Evolutionary conservation across 2,797 vertebrate species (phyloP).

Genomic region (Hydrolagus colliei): DNA sequence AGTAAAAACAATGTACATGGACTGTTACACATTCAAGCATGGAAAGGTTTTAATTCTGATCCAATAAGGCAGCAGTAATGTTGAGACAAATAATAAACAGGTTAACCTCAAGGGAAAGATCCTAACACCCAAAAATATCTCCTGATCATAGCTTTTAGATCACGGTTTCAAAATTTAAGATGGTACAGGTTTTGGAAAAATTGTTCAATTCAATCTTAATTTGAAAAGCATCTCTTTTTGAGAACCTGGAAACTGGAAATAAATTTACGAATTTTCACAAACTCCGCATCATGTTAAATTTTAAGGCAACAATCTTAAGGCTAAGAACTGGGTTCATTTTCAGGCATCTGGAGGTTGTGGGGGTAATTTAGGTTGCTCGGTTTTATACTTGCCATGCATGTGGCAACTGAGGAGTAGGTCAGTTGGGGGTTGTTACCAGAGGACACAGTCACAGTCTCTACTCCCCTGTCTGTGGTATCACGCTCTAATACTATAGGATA

Average conservation of each 20-base stretch:
- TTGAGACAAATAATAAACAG: not conserved
- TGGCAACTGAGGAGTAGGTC: no score
- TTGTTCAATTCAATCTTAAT: no score
- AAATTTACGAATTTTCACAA: no score
- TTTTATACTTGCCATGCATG: no score
- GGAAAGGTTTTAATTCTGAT: conserved; percentile 2
- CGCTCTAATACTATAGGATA: not conserved
- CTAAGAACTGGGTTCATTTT: no score
- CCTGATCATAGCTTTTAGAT: not conserved
- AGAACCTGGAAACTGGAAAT: no score
- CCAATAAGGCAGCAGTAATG: not conserved
- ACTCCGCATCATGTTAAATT: no score
- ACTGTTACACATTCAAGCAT: not conserved
- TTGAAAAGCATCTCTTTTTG: no score
- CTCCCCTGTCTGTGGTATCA: not conserved
- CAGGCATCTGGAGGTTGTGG: no score
- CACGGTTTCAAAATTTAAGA: not conserved
- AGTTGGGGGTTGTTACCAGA: not conserved
- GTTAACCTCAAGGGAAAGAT: not conserved
- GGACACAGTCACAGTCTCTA: not conserved
- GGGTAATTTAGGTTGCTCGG: no score
- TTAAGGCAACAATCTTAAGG: no score
- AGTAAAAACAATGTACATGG: not conserved
- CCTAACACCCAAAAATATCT: not conserved
- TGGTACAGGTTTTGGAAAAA: no score